Evolutionary conservation across 2,113 vertebrate species (phyloP).

Genomic region (Xenus cinereus): DNA sequence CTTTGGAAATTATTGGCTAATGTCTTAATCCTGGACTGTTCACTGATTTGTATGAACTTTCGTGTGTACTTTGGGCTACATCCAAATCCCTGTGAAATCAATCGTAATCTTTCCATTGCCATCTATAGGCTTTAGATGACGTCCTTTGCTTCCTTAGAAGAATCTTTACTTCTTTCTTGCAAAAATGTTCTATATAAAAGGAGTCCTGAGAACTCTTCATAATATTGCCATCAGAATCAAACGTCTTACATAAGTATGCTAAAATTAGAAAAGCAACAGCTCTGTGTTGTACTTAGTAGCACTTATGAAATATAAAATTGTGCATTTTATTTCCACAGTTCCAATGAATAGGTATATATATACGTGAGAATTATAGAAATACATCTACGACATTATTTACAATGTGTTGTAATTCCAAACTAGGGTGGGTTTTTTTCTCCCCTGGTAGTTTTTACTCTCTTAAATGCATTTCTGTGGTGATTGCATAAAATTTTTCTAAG

Average conservation of each 20-base stretch:
- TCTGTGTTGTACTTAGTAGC: neutral
- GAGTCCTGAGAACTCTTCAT: neutral
- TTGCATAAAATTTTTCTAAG: neutral
- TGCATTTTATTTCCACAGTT: neutral
- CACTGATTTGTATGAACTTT: slow-evolving; percentile 53
- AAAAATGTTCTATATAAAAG: neutral
- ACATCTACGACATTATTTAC: neutral
- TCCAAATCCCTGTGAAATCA: slow-evolving; percentile 55
- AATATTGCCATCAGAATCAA: neutral
- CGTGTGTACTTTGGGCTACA: slow-evolving; percentile 42
- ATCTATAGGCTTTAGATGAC: slow-evolving; percentile 16
- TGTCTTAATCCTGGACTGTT: slow-evolving; percentile 60
- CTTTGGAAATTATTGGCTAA: slow-evolving; percentile 61
- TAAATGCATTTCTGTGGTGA: slow-evolving; percentile 1
- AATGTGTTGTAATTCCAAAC: neutral
- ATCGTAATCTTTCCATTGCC: slow-evolving; percentile 48
- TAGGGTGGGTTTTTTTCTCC: neutral
- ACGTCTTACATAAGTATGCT: neutral
- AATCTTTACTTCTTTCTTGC: neutral
- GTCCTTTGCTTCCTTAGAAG: neutral
- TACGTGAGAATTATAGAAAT: neutral
- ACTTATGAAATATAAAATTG: neutral
- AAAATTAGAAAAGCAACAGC: neutral
- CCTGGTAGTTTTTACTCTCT: neutral
- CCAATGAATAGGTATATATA: neutral